Evolutionary conservation across 1,140 invertebrate species (phyloP), one percentile per base, ranked within the genome.

Genomic region (Aplysia californica): DNA sequence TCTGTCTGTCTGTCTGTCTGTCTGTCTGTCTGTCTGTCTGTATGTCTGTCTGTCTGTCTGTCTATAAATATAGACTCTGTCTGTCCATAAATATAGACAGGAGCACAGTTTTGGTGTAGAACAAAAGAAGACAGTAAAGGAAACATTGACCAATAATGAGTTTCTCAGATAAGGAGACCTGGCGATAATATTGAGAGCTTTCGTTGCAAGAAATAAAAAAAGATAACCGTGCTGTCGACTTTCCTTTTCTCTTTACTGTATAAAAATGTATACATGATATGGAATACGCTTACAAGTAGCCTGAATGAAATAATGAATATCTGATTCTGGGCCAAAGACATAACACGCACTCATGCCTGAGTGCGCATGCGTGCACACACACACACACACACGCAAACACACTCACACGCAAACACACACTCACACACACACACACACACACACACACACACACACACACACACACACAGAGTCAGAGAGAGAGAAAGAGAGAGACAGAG

Each of bases 1-100:
- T 36, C 15, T 73, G 55, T 38, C 26, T 73, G 33, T 20, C 29
- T 39, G 35, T 39, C 26, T 33, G 55, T 73, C 10, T 73, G 55
- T 73, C 21, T 73, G 35, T 59, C 29, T 73, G 55, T 59, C 55
- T 73, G 55, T 73, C 41, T 71, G 26, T 50, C 41, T 71, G 26
- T 50, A 20, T 71, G 26, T 23, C 39, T 71, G 41, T 56, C 23
- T 71, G 41, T 23, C 68, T 71, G 44, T 31, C 68, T 71, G 15
- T 29, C 39, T n/a, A 56, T 50, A 29, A 6, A 35, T 15, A 18
- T 35, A n/a, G 15, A n/a, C 44, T 15, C 3, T 15, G 10, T n/a
- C 50, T 59, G n/a, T 5, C 18, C 20, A 61, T 5, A 61, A 3
- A 31, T 59, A 61, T 39, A 74, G 31, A 61, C 55, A 39, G 31